phyloP scores from a whole-genome alignment of 1,140 invertebrate species.

The Drosophila erecta region DNA sequence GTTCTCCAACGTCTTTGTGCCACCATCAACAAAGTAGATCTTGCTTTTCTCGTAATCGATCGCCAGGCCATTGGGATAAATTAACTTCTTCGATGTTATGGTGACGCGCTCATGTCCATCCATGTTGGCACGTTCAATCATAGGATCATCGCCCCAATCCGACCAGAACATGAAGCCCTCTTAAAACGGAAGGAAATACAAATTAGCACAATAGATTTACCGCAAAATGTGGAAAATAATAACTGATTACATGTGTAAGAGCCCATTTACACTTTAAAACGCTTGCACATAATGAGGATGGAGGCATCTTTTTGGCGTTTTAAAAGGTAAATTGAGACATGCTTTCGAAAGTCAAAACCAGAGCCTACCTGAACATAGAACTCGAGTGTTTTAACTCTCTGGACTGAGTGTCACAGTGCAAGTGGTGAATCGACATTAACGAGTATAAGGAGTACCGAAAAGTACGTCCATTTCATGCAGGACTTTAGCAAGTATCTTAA shows the following conservation, averaged over 20 bases:
- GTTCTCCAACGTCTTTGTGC: constrained; percentile 92
- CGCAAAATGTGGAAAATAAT: too few relatives aligned
- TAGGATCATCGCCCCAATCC: constrained; percentile 92
- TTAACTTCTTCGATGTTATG: constrained; percentile 89
- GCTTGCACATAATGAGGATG: too few relatives aligned
- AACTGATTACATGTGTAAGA: too few relatives aligned
- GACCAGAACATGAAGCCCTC: constrained; percentile 94
- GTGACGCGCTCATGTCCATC: constrained; percentile 90
- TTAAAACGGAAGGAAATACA: constrained; percentile 50
- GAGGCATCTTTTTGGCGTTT: not conserved
- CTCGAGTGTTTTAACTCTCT: not conserved
- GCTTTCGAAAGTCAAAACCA: not conserved
- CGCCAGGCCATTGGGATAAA: constrained; percentile 92
- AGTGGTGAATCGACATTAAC: not conserved
- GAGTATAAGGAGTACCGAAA: not conserved
- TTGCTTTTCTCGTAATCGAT: constrained; percentile 90
- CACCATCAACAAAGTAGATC: constrained; percentile 93
- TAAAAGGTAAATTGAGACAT: not conserved
- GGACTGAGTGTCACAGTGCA: not conserved
- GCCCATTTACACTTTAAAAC: too few relatives aligned
- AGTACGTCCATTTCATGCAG: not conserved
- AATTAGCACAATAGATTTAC: not conserved
- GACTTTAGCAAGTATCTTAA: not conserved
- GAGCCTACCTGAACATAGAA: not conserved
- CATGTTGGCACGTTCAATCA: constrained; percentile 95